phyloP scores from a whole-genome alignment of 1,140 invertebrate genomes.

The Diorhabda carinulata region DNA sequence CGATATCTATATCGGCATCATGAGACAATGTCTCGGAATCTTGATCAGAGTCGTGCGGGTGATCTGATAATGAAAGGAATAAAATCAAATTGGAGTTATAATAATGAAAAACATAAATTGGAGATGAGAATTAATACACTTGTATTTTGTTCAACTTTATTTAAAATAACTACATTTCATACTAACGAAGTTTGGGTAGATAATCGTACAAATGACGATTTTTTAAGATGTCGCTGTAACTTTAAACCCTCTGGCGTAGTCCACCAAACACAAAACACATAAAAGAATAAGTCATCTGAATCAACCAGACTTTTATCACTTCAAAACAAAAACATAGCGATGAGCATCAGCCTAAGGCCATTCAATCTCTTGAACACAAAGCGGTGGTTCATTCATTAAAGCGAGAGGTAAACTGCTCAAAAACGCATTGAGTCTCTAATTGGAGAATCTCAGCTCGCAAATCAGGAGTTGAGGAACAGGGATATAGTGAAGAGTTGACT shows the following conservation, averaged over 20 bases:
- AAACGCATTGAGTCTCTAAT: constrained; percentile 33
- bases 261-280: not conserved
- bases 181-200: no score
- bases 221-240: no score
- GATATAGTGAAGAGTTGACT: constrained; percentile 11
- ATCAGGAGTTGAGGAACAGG: constrained; percentile 20
- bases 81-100: no score
- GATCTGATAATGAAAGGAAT: not conserved
- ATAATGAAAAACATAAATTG: no score
- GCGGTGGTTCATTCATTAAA: constrained; percentile 31
- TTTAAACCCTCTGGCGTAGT: not conserved
- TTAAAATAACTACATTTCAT: no score
- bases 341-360: not conserved
- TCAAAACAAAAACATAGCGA: not conserved
- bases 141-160: no score
- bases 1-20: not conserved
- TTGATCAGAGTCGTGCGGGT: constrained; percentile 3
- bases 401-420: constrained; percentile 25
- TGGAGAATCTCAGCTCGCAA: constrained; percentile 28
- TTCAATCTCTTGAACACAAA: constrained; percentile 12
- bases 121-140: no score
- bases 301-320: not conserved
- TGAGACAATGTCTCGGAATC: not conserved
- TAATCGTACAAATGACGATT: no score
- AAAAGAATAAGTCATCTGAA: not conserved